phyloP scores from a whole-genome alignment of 2,113 vertebrate species.

The Grantiella picta region DNA sequence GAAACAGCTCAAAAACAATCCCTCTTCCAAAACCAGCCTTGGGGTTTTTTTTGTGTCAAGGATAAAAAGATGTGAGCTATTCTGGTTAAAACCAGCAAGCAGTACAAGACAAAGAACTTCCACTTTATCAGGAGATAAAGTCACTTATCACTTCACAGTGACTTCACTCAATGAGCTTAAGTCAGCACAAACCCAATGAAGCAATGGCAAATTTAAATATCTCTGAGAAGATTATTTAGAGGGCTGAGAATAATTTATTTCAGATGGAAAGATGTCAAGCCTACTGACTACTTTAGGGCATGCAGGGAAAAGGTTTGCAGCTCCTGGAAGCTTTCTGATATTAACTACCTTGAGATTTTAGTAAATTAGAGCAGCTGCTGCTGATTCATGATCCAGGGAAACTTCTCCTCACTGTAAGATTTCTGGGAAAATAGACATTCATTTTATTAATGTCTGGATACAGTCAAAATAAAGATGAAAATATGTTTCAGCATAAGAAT shows the following conservation, averaged over 20 bases:
- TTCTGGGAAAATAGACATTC: conserved; percentile 28
- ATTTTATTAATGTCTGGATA: conserved; percentile 30
- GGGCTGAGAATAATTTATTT: neutral
- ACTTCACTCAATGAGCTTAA: neutral
- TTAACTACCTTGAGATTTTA: conserved; percentile 30
- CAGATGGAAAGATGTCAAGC: neutral
- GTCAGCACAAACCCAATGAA: neutral
- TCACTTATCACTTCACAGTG: neutral
- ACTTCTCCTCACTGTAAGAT: neutral
- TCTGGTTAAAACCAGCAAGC: neutral
- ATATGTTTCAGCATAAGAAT: neutral
- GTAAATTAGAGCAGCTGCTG: conserved; percentile 34
- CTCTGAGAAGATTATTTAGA: neutral
- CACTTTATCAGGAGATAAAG: neutral
- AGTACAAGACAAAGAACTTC: neutral
- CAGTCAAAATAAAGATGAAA: conserved; percentile 34
- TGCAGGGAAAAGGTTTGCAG: neutral
- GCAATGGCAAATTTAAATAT: neutral
- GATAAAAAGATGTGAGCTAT: neutral
- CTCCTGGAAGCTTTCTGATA: conserved; percentile 23
- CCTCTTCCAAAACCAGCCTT: neutral
- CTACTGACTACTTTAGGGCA: neutral
- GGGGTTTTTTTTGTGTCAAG: neutral
- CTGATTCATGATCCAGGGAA: conserved; percentile 2
- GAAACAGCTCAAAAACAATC: neutral